Percentiles rank a stretch among this genome's conserved stretches.
These are phyloP conservation scores for Gryllus bimaculatus DNA, from an alignment of 1,140 invertebrate species.

Conservation along the genomic window DNA sequence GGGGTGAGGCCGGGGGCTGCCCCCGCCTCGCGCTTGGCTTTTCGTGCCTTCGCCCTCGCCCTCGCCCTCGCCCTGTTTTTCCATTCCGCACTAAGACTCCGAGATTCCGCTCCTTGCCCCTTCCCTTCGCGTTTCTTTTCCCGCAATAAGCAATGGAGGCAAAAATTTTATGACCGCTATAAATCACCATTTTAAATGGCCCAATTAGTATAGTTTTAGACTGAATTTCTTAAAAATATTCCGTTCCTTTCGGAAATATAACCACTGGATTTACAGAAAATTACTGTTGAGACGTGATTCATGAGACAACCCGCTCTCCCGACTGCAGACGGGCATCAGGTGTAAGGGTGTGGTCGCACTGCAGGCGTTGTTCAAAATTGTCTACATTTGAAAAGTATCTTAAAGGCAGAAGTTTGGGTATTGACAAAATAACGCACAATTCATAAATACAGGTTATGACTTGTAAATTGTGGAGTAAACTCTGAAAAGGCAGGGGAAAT, in stretches of 20 bases:
- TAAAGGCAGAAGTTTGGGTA: no score
- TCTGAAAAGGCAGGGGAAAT: no score
- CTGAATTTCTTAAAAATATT: background rate
- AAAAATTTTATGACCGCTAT: background rate
- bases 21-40: no score
- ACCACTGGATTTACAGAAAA: background rate
- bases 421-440: no score
- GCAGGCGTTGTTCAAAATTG: no score
- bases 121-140: background rate
- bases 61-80: background rate
- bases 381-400: no score
- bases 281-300: background rate
- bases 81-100: background rate
- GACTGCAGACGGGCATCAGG: no score
- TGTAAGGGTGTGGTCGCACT: no score
- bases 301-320: background rate
- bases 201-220: constrained; percentile 1
- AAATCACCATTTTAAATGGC: background rate
- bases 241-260: background rate
- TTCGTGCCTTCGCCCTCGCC: no score
- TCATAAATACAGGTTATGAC: no score
- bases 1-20: background rate
- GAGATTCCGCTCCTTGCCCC: background rate
- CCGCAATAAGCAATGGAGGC: background rate
- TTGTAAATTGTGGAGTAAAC: no score